Percentiles rank a stretch among this genome's conserved stretches.
phyloP scores from a whole-genome alignment of 2,113 vertebrate genomes.

The Prinia subflava region DNA sequence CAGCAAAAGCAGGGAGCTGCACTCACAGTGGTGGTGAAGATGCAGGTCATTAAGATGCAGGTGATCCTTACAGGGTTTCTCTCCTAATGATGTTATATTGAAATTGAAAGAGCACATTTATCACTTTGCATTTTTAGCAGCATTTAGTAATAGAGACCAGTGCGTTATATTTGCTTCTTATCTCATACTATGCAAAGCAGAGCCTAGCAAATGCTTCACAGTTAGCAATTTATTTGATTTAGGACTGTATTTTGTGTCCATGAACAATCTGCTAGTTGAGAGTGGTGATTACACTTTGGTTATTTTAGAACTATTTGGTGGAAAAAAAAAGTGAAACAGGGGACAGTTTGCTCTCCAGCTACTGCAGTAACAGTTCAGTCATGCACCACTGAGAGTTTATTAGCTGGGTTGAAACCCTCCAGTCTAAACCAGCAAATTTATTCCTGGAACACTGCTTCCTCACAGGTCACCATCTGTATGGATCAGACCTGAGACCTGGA shows the following conservation, averaged over 20 bases:
- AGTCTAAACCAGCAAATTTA: neutral
- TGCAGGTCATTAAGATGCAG: neutral
- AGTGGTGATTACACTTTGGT: neutral
- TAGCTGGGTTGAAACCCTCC: neutral
- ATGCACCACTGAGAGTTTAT: neutral
- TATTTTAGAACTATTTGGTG: slow-evolving; percentile 1
- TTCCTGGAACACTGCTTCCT: neutral
- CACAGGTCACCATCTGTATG: neutral
- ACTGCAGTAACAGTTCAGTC: neutral
- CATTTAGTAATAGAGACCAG: neutral
- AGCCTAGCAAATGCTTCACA: neutral
- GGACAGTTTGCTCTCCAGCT: neutral
- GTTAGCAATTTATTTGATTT: neutral
- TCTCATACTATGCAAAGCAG: neutral
- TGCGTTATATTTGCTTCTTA: neutral
- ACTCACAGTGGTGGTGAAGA: neutral
- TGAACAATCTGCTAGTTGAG: neutral
- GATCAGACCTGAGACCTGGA: neutral
- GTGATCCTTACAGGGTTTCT: neutral
- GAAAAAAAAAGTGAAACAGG: neutral
- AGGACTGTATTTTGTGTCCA: neutral
- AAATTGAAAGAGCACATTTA: neutral
- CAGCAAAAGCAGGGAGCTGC: neutral
- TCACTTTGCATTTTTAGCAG: neutral
- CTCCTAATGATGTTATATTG: neutral